Percentiles rank a stretch among this genome's conserved stretches.
phyloP scores from a whole-genome alignment of 2,888 invertebrate species.

The Arctia plantaginis region DNA sequence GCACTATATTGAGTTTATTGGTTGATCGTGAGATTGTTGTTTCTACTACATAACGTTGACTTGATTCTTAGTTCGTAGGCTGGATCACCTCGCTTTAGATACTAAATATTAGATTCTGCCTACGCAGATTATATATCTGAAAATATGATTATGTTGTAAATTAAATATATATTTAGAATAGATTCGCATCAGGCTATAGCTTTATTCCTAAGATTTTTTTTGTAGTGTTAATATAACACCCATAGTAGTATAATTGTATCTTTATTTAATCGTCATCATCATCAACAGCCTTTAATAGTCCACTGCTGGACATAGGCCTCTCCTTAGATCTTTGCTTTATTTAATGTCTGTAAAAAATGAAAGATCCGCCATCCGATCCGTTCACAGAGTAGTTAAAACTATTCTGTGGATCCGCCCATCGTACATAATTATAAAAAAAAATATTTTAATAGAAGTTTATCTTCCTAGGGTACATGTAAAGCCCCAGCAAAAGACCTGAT shows the following conservation, averaged over 20 bases:
- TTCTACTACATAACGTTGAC: not conserved
- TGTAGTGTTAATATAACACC: not conserved
- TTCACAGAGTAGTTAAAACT: too few relatives aligned
- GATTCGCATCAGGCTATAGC: not conserved
- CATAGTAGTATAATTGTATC: not conserved
- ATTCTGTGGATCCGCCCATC: too few relatives aligned
- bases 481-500: not conserved
- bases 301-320: too few relatives aligned
- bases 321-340: too few relatives aligned
- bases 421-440: too few relatives aligned
- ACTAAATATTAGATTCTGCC: not conserved
- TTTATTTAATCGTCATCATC: too few relatives aligned
- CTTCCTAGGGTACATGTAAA: too few relatives aligned
- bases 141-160: not conserved
- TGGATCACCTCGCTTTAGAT: conserved; percentile 12
- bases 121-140: conserved; percentile 4
- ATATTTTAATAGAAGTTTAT: too few relatives aligned
- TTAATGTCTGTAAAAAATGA: too few relatives aligned
- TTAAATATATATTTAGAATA: not conserved
- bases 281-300: too few relatives aligned
- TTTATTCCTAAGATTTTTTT: not conserved
- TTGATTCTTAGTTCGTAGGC: not conserved
- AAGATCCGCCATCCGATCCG: too few relatives aligned
- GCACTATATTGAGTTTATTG: not conserved
- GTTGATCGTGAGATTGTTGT: not conserved